Evolutionary conservation across 2,113 vertebrate genomes (phyloP).

Genomic region (Caracal caracal): DNA sequence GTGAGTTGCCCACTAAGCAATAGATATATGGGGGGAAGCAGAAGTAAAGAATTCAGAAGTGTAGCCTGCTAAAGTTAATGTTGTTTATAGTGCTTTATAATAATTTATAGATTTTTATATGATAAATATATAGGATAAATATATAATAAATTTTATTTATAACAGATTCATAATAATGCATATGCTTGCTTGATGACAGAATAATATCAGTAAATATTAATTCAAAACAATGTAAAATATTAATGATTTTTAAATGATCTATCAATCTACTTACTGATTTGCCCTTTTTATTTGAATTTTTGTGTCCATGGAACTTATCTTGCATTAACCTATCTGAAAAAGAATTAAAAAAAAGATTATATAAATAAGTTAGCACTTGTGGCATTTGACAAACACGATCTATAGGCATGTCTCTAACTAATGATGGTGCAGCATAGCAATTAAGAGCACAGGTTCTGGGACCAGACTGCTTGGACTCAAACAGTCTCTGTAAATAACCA

Average conservation of each 20-base stretch:
- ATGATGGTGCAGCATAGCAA: neutral
- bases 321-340: constrained; percentile 9
- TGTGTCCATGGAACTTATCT: neutral
- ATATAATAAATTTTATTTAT: neutral
- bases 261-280: constrained; percentile 61
- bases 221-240: constrained; percentile 48
- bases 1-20: neutral
- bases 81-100: constrained; percentile 18
- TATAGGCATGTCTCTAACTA: neutral
- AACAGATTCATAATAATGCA: neutral
- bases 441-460: neutral
- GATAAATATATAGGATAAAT: neutral
- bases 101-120: neutral
- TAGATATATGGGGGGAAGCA: neutral
- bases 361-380: neutral
- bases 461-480: neutral
- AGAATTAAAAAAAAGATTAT: constrained; percentile 9
- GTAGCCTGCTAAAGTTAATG: neutral
- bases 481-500: neutral
- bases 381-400: neutral
- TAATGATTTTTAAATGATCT: constrained; percentile 41
- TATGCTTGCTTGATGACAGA: constrained; percentile 32
- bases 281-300: constrained; percentile 59
- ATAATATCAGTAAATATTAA: neutral
- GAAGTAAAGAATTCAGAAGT: constrained; percentile 12